phyloP scores from a whole-genome alignment of 2,888 invertebrate species.

The Phoenoteleia sp. region DNA sequence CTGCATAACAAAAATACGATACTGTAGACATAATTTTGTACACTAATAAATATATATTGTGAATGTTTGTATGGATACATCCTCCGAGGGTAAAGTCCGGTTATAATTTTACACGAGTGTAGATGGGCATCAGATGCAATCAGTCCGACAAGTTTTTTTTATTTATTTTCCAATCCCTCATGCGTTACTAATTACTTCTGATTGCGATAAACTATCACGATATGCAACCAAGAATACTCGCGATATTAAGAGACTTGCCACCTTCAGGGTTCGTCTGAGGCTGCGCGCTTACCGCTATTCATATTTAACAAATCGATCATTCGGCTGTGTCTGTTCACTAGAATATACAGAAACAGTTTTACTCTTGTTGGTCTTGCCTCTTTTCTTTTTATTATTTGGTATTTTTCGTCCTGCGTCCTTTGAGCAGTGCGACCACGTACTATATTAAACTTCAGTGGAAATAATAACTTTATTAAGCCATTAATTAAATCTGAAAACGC shows the following conservation, averaged over 20 bases:
- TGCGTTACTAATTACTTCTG: conserved; percentile 76
- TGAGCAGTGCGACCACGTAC: conserved; percentile 33
- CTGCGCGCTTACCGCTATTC: conserved; percentile 11
- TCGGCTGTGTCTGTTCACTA: not conserved
- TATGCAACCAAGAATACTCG: conserved; percentile 29
- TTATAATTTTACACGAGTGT: conserved; percentile 59
- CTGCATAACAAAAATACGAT: too few species aligned
- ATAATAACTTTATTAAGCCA: conserved; percentile 54
- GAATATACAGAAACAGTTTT: conserved; percentile 4
- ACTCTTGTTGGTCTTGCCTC: not conserved
- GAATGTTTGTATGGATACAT: not conserved
- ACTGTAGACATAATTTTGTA: too few species aligned
- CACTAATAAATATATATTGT: not conserved
- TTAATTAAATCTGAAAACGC: conserved; percentile 55
- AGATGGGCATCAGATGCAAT: conserved; percentile 71
- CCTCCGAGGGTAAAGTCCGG: conserved; percentile 21
- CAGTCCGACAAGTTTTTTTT: conserved; percentile 64
- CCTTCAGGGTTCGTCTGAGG: conserved; percentile 20
- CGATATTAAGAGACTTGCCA: conserved; percentile 32
- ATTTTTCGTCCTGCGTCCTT: conserved; percentile 3
- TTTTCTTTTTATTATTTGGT: not conserved
- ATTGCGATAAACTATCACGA: conserved; percentile 76
- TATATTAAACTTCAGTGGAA: conserved; percentile 31
- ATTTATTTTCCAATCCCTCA: conserved; percentile 69
- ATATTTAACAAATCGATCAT: conserved; percentile 38